A percentile compares a stretch with the other conserved stretches of the same genome.
These are phyloP conservation scores for Siniperca undulata DNA, from an alignment of 2,797 vertebrate species.

Conservation along the genomic window DNA sequence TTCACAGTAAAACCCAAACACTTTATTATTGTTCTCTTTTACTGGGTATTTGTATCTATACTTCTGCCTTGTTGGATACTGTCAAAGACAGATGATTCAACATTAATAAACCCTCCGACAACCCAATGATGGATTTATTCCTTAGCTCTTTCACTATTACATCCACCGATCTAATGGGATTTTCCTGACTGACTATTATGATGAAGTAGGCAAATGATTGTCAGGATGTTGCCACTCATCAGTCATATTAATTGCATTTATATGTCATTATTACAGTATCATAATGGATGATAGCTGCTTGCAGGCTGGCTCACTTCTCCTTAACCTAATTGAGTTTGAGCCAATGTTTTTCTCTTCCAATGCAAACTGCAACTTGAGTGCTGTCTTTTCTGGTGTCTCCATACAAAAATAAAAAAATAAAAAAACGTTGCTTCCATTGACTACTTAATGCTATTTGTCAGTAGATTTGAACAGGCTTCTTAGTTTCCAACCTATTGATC, in stretches of 20 bases:
- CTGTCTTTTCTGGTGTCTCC: conserved; percentile 46
- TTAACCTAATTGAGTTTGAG: conserved; percentile 77
- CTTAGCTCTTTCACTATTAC: conserved; percentile 65
- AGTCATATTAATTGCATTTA: conserved; percentile 84
- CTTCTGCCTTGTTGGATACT: conserved; percentile 35
- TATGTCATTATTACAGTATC: conserved; percentile 79
- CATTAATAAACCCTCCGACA: conserved; percentile 70
- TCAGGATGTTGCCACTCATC: conserved; percentile 80
- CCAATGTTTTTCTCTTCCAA: conserved; percentile 55
- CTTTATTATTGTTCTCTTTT: conserved; percentile 6
- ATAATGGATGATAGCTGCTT: conserved; percentile 77
- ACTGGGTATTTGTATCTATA: conserved; percentile 17
- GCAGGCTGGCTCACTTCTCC: conserved; percentile 59
- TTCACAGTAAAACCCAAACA: neutral
- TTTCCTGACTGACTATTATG: conserved; percentile 79
- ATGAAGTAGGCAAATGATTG: conserved; percentile 81
- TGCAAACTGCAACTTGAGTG: conserved; percentile 61
- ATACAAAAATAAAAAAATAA: conserved; percentile 1
- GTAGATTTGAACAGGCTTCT: conserved; percentile 74
- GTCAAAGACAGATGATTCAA: conserved; percentile 48
- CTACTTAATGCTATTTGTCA: conserved; percentile 74
- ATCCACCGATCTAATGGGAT: conserved; percentile 77
- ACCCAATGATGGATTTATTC: conserved; percentile 73
- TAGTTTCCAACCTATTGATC: conserved; percentile 79
- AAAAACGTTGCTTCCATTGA: conserved; percentile 41